These are phyloP conservation scores for Pseudochromis fuscus DNA, from an alignment of 2,797 vertebrate species.

Conservation along the genomic window DNA sequence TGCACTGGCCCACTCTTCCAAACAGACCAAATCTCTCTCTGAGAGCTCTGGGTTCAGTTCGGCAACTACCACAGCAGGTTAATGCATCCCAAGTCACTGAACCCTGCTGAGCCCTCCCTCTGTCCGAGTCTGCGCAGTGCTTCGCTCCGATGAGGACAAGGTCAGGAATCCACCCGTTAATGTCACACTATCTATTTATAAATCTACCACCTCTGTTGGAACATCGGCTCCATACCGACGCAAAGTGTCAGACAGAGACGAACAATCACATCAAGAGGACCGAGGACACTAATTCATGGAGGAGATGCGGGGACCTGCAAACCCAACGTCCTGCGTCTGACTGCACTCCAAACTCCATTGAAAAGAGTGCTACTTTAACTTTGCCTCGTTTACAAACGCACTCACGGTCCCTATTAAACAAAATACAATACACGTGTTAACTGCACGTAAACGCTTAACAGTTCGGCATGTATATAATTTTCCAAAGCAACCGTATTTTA, in stretches of 20 bases:
- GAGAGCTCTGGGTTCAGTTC: constrained; percentile 6
- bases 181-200: constrained; percentile 80
- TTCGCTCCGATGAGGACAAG: constrained; percentile 32
- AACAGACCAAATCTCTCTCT: neutral
- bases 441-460: fast-evolving
- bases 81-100: constrained; percentile 51
- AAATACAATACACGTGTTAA: fast-evolving
- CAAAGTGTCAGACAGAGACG: neutral
- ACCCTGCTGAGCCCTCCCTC: constrained; percentile 1
- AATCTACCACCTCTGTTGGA: constrained; percentile 31
- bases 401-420: fast-evolving
- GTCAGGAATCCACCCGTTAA: constrained; percentile 75
- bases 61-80: constrained; percentile 4
- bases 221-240: constrained; percentile 8
- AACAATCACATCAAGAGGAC: neutral
- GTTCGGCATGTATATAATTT: constrained; percentile 4
- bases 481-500: fast-evolving
- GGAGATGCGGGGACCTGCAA: neutral
- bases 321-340: neutral
- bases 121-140: constrained; percentile 67
- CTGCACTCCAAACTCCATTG: neutral
- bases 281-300: neutral
- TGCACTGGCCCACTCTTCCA: neutral
- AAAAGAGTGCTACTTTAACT: neutral
- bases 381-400: neutral